Base-by-base conservation (phyloP, 2,888 invertebrate genomes). In the Erebia ligea region DNA sequence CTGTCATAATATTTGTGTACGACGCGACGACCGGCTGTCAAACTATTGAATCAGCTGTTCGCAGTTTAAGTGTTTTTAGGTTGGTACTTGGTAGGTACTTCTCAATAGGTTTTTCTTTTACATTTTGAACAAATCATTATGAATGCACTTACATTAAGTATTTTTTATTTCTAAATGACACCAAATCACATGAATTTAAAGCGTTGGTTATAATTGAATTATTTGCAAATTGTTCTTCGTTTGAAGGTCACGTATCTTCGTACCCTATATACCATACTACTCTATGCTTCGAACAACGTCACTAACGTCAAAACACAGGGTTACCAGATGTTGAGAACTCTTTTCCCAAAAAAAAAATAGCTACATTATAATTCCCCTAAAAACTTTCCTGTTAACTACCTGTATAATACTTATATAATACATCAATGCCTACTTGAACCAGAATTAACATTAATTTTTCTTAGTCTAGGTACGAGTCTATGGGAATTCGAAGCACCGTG, bases 211-310 rank as follows among this genome's bases (percentile, higher is more conserved):
- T 58, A 9, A 63, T 48, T 48, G 48, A 15, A 50, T 63, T 61
- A 19, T 2, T 45, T 10, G 54, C 10, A 5, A 42, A 54, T 54
- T 13, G 21, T n/a, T 48, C 17, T 42, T 42, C 17, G 17, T 17
- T 57, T 66, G 19, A 66, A 56, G 65, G 65, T 66, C 56, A 56
- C 56, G 17, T 42, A 34, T 21, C 52, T 64, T 17, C 17, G 40
- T n/a, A n/a, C n/a, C n/a, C n/a, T n/a, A n/a, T n/a, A n/a, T n/a
- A n/a, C n/a, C n/a, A n/a, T n/a, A n/a, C n/a, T n/a, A n/a, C n/a
- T n/a, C n/a, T n/a, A n/a, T n/a, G n/a, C n/a, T n/a, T n/a, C n/a
- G n/a, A n/a, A n/a, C n/a, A n/a, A n/a, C n/a, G n/a, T 21, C n/a
- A 42, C 42, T 65, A 56, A 66, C 45, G 21, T 56, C 9, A 56